Conservation (phyloP, 2,888 invertebrate genomes). For the Megalurothrips usitatus region DNA sequence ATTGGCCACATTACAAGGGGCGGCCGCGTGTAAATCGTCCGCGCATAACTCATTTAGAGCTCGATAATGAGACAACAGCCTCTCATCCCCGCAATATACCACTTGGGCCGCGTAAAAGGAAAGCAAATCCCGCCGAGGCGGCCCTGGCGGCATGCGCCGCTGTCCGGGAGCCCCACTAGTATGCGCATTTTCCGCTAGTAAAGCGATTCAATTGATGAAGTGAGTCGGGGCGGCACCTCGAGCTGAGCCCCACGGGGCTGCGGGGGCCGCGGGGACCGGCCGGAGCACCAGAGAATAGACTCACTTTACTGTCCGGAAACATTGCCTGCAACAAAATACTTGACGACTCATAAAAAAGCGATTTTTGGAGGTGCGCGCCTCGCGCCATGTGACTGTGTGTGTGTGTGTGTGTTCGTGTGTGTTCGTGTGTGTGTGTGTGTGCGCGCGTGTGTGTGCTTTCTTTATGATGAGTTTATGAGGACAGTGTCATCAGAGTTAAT, state of each 20-base stretch:
- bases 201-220: conserved; percentile 5
- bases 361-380: conserved; percentile 1
- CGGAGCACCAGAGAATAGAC: neutral
- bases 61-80: too few relatives aligned
- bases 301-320: conserved; percentile 15
- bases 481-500: conserved; percentile 19
- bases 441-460: conserved; percentile 11
- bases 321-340: conserved; percentile 23
- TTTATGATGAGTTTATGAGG: conserved; percentile 23
- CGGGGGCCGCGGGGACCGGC: neutral
- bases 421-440: neutral
- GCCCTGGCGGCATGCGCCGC: too few relatives aligned
- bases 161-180: too few relatives aligned
- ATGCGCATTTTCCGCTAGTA: conserved; percentile 5
- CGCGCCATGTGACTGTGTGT: neutral
- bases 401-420: neutral
- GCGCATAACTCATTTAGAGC: too few relatives aligned
- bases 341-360: conserved; percentile 22
- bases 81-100: too few relatives aligned
- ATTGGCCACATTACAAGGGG: too few relatives aligned
- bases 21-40: too few relatives aligned
- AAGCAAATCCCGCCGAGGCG: too few relatives aligned
- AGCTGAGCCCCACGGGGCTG: neutral
- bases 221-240: neutral
- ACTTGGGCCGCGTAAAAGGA: too few relatives aligned